A percentile compares a stretch with the other conserved stretches of the same genome.
phyloP scores from a whole-genome alignment of 2,113 vertebrate genomes.

The Bufo gargarizans region DNA sequence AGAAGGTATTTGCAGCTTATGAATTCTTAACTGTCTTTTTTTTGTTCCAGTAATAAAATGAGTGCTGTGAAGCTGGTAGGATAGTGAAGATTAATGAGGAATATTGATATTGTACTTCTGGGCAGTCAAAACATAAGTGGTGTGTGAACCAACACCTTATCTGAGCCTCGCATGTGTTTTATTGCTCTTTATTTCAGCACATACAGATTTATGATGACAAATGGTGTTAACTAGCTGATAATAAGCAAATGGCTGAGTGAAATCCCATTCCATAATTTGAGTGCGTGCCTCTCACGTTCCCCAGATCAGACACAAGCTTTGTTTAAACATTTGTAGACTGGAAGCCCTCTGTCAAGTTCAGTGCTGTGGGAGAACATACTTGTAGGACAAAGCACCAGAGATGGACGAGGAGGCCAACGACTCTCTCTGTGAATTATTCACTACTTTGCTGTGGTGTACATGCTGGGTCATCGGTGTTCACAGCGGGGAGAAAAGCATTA shows the following conservation, averaged over 20 bases:
- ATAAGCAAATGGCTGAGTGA: slow-evolving; percentile 53
- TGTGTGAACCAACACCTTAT: slow-evolving; percentile 55
- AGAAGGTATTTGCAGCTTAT: slow-evolving; percentile 20
- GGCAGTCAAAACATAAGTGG: slow-evolving; percentile 61
- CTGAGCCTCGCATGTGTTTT: slow-evolving; percentile 58
- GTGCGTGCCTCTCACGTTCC: slow-evolving; percentile 41
- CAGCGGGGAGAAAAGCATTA: slow-evolving; percentile 68
- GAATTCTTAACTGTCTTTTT: slow-evolving; percentile 52
- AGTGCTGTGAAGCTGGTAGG: background rate
- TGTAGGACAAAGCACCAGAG: slow-evolving; percentile 71
- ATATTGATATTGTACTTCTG: slow-evolving; percentile 62
- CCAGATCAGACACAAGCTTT: slow-evolving; percentile 67
- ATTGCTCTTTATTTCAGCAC: slow-evolving; percentile 57
- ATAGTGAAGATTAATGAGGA: slow-evolving; percentile 52
- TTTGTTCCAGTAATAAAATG: slow-evolving; percentile 47
- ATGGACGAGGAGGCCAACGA: slow-evolving; percentile 71
- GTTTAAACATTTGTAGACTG: slow-evolving; percentile 71
- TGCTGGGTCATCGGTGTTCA: slow-evolving; percentile 69
- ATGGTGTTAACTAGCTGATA: slow-evolving; percentile 59
- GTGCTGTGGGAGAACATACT: slow-evolving; percentile 73
- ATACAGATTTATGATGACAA: slow-evolving; percentile 59
- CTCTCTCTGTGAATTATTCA: slow-evolving; percentile 72
- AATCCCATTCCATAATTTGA: slow-evolving; percentile 58
- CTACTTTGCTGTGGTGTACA: slow-evolving; percentile 70
- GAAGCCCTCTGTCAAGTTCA: slow-evolving; percentile 66